Conservation (phyloP, 2,888 invertebrate genomes). For the Mesorhabditis spiculigera region DNA sequence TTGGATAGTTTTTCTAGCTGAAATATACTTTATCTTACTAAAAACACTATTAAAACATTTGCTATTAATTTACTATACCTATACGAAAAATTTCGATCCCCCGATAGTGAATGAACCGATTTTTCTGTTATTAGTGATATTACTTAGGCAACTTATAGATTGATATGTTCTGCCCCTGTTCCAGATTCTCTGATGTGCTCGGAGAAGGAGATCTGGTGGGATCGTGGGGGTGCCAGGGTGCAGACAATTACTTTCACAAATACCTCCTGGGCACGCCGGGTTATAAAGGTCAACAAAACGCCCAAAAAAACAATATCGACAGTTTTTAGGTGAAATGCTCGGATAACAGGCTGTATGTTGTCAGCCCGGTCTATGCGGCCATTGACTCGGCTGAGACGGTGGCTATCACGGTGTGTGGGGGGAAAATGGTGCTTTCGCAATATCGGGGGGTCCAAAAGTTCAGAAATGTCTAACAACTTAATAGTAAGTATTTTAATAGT, state of each 20-base stretch:
- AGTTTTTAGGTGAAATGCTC: constrained; percentile 22
- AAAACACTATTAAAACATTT: too few relatives aligned
- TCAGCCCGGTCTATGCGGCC: constrained; percentile 22
- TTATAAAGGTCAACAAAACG: background rate
- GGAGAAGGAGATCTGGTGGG: background rate
- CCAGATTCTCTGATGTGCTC: constrained; percentile 4
- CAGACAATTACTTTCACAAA: constrained; percentile 5
- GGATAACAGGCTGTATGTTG: constrained; percentile 24
- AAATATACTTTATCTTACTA: too few relatives aligned
- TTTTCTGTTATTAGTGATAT: too few relatives aligned
- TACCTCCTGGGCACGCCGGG: background rate
- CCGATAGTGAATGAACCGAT: too few relatives aligned
- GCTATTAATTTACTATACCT: too few relatives aligned
- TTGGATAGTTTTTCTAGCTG: too few relatives aligned
- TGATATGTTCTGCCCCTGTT: background rate
- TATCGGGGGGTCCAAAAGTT: too few relatives aligned
- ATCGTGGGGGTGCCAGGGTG: background rate
- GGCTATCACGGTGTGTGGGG: constrained; percentile 8
- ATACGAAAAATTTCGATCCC: too few relatives aligned
- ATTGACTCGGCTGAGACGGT: constrained; percentile 16
- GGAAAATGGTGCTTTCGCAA: too few relatives aligned
- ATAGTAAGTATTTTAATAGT: too few relatives aligned
- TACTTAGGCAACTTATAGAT: too few relatives aligned
- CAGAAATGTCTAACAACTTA: too few relatives aligned
- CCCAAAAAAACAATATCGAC: background rate